A percentile compares a stretch with the other conserved stretches of the same genome.
These are phyloP conservation scores for Brachyrhaphis roseni DNA, from an alignment of 2,797 vertebrate species.

Conservation along the genomic window DNA sequence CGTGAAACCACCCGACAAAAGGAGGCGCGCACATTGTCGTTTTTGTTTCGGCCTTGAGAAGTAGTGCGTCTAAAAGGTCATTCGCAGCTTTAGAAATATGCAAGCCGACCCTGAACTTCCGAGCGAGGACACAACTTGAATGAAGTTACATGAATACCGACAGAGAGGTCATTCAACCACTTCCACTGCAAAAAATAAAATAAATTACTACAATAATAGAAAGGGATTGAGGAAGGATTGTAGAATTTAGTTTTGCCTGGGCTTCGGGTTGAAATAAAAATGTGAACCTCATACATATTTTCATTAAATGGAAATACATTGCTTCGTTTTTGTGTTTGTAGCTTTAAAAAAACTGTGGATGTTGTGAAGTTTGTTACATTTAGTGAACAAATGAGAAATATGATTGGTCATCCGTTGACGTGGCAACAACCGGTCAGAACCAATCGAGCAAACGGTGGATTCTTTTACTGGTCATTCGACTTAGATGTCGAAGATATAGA, in stretches of 20 bases:
- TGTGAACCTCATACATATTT: not conserved
- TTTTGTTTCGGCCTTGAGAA: constrained; percentile 52
- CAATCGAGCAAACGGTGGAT: not conserved
- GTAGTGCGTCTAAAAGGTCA: constrained; percentile 43
- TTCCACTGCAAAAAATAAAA: not conserved
- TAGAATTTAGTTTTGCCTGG: not conserved
- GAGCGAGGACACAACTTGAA: constrained; percentile 42
- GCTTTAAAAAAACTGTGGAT: not conserved
- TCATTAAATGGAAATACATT: not conserved
- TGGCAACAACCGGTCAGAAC: not conserved
- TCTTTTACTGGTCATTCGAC: not conserved
- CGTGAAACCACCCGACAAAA: constrained; percentile 41
- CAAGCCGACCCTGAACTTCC: constrained; percentile 26
- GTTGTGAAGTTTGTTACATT: not conserved
- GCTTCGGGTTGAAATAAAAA: not conserved
- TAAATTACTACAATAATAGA: not conserved
- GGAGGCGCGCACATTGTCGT: constrained; percentile 19
- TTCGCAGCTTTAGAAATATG: constrained; percentile 54
- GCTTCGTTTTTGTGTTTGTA: not conserved
- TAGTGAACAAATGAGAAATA: not conserved
- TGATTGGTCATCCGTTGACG: not conserved
- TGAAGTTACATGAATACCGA: constrained; percentile 44
- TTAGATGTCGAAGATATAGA: too few species aligned
- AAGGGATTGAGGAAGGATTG: not conserved
- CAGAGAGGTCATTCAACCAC: constrained; percentile 8